Percentiles rank a stretch among this genome's conserved stretches.
phyloP scores from a whole-genome alignment of 2,888 invertebrate genomes.

The Himalopsyche kuldschensis region DNA sequence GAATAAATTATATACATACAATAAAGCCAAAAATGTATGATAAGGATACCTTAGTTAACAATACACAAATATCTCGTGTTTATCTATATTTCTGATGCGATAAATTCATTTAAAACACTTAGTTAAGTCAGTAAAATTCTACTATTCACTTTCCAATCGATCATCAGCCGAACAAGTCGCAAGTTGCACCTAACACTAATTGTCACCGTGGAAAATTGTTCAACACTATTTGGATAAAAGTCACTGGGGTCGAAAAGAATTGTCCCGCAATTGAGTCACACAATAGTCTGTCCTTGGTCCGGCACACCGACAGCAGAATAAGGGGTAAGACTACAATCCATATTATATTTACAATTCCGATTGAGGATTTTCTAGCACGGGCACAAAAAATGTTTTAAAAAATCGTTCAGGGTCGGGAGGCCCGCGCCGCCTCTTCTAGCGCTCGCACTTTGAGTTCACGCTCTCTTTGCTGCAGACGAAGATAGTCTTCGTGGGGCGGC shows the following conservation, averaged over 20 bases:
- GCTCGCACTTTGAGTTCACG: constrained; percentile 84
- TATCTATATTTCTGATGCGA: neutral
- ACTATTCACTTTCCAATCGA: neutral
- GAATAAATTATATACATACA: constrained; percentile 2
- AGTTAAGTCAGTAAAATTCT: neutral
- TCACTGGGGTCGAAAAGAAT: too few relatives aligned
- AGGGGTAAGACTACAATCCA: neutral
- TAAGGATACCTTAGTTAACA: neutral
- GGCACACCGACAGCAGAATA: neutral
- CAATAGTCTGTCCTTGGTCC: neutral
- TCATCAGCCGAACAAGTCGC: neutral
- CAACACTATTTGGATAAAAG: too few relatives aligned
- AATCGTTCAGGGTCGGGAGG: constrained; percentile 49
- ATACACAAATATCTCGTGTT: neutral
- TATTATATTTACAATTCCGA: neutral
- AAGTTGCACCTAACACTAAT: neutral
- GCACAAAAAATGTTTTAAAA: too few relatives aligned
- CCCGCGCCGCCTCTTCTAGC: constrained; percentile 82
- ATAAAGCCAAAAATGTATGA: neutral
- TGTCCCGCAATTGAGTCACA: too few relatives aligned
- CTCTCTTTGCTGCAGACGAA: constrained; percentile 80
- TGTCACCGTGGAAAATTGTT: neutral
- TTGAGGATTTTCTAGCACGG: too few relatives aligned
- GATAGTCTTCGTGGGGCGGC: constrained; percentile 54
- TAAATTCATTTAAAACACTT: neutral